These are phyloP conservation scores for Athalia rosae DNA, from an alignment of 2,888 invertebrate genomes.

Conservation along the genomic window DNA sequence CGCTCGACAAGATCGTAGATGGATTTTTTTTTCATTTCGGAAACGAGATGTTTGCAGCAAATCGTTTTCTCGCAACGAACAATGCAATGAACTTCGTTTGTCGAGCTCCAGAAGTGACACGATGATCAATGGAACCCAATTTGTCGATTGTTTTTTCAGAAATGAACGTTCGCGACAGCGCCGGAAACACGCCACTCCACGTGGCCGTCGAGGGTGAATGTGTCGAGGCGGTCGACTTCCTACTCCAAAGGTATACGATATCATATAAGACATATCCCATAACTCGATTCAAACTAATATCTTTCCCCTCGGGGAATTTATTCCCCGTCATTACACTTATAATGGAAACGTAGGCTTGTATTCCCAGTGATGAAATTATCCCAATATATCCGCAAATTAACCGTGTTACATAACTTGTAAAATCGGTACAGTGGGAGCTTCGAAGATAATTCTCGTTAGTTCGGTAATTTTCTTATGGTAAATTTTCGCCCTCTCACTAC, in stretches of 20 bases:
- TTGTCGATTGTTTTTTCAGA: slow-evolving; percentile 74
- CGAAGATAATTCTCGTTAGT: no score
- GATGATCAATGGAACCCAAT: background rate
- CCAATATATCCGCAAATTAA: no score
- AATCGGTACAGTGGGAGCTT: no score
- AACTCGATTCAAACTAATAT: background rate
- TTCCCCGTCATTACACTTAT: background rate
- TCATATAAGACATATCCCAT: slow-evolving; percentile 49
- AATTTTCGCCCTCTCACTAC: no score
- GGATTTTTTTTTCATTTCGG: background rate
- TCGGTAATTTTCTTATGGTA: no score
- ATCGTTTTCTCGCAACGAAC: background rate
- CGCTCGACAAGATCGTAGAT: no score
- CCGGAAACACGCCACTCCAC: slow-evolving; percentile 89
- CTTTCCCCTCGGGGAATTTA: background rate
- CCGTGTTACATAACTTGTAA: no score
- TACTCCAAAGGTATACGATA: slow-evolving; percentile 81
- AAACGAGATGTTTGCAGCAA: background rate
- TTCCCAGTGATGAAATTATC: background rate
- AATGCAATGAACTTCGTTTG: background rate
- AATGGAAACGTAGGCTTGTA: no score
- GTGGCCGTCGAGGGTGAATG: slow-evolving; percentile 85
- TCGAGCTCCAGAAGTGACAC: background rate
- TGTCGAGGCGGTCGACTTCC: slow-evolving; percentile 82
- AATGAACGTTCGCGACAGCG: slow-evolving; percentile 82